Percentiles rank a stretch among this genome's conserved stretches.
Conservation (phyloP, 1,140 invertebrate genomes). For the Drosophila varians region DNA sequence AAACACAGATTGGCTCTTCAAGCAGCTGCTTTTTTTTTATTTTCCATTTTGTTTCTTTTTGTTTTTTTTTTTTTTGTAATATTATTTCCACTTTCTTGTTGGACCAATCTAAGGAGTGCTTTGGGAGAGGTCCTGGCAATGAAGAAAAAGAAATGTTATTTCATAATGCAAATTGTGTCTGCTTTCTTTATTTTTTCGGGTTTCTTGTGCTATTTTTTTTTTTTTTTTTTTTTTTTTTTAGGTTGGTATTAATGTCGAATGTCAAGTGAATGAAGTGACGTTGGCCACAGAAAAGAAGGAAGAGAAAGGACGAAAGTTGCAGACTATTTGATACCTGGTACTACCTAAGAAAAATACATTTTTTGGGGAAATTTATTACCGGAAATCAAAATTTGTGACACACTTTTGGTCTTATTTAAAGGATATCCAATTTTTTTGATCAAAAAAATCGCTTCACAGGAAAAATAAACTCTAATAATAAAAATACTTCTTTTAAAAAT, state of each 20-base stretch:
- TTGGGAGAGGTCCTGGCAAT: slow-evolving; percentile 28
- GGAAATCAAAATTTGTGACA: too few species aligned
- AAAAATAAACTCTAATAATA: too few species aligned
- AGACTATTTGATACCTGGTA: background rate
- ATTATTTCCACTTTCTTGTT: background rate
- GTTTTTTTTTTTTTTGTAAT: background rate
- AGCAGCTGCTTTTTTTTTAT: slow-evolving; percentile 12
- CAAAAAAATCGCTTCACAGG: too few species aligned
- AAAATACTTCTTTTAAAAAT: background rate
- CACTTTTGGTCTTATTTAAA: too few species aligned
- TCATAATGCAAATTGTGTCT: slow-evolving; percentile 79
- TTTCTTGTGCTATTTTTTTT: slow-evolving; percentile 3
- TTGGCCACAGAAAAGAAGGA: slow-evolving; percentile 42
- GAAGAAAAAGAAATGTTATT: slow-evolving; percentile 65
- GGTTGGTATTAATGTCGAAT: slow-evolving; percentile 76
- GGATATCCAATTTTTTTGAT: too few species aligned
- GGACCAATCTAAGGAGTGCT: slow-evolving; percentile 35
- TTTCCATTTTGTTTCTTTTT: background rate
- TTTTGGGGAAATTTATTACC: too few species aligned
- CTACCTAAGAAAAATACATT: too few species aligned
- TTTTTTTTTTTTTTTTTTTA: slow-evolving; percentile 1
- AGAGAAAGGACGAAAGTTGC: background rate
- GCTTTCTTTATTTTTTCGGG: slow-evolving; percentile 8
- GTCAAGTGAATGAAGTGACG: slow-evolving; percentile 71
- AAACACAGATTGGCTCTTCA: slow-evolving; percentile 57